These are phyloP conservation scores for Prunella strophiata DNA, from an alignment of 2,797 vertebrate genomes.

Conservation along the genomic window DNA sequence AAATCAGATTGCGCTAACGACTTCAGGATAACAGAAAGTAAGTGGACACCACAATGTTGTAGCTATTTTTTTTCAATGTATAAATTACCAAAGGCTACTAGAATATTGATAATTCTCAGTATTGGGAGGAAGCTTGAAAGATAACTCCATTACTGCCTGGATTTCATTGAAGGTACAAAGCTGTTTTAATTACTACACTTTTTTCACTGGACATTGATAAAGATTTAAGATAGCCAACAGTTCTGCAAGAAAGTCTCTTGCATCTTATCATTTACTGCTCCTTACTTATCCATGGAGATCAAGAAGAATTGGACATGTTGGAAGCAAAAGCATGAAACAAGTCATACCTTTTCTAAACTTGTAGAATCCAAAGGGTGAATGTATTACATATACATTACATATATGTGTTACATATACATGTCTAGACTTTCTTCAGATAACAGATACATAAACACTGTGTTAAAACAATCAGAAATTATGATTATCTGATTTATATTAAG, in stretches of 20 bases:
- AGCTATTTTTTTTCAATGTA: not conserved
- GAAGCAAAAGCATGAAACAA: not conserved
- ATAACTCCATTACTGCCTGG: not conserved
- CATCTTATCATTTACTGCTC: not conserved
- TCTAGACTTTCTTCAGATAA: not conserved
- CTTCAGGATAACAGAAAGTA: not conserved
- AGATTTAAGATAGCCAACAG: not conserved
- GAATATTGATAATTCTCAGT: not conserved
- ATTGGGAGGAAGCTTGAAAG: not conserved
- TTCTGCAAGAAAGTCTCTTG: not conserved
- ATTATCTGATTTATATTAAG: not conserved
- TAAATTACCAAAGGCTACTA: not conserved
- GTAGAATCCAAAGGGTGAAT: not conserved
- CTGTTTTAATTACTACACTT: not conserved
- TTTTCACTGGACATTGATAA: not conserved
- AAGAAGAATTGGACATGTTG: not conserved
- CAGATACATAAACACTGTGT: not conserved
- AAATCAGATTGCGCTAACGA: not conserved
- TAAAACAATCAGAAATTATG: not conserved
- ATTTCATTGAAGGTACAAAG: not conserved
- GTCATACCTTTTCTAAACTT: not conserved
- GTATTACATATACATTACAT: not conserved
- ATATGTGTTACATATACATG: not conserved
- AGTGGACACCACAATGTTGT: not conserved
- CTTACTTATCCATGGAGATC: not conserved